These are phyloP conservation scores for Drosophila birchii DNA, from an alignment of 2,888 invertebrate genomes.

Conservation along the genomic window DNA sequence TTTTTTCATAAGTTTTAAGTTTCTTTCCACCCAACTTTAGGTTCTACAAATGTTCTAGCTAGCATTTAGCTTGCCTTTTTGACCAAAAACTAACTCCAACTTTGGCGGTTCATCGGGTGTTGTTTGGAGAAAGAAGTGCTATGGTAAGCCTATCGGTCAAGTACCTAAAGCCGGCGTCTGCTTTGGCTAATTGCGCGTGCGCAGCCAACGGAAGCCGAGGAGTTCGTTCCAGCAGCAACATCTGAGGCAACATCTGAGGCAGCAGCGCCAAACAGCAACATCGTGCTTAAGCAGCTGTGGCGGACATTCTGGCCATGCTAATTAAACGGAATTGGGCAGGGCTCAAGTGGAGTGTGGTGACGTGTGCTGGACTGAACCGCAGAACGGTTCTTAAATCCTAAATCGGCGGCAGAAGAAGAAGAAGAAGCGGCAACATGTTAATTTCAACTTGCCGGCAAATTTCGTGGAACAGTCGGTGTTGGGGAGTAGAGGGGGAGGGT, in stretches of 20 bases:
- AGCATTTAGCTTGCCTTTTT: background rate
- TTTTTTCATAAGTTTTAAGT: background rate
- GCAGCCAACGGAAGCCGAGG: conserved; percentile 74
- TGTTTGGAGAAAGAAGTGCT: conserved; percentile 40
- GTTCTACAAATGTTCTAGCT: background rate
- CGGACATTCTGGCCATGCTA: conserved; percentile 71
- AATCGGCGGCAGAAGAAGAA: conserved; percentile 56
- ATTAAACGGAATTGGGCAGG: conserved; percentile 77
- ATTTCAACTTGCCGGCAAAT: conserved; percentile 71
- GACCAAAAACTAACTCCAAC: conserved; percentile 1
- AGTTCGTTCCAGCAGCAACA: conserved; percentile 35
- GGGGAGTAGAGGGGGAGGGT: conserved; percentile 29
- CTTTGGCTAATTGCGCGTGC: conserved; percentile 77
- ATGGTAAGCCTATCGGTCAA: conserved; percentile 70
- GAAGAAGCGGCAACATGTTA: conserved; percentile 69
- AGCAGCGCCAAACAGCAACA: conserved; percentile 36
- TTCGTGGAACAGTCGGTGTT: conserved; percentile 73
- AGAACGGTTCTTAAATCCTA: conserved; percentile 77
- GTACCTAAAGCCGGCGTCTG: conserved; percentile 69
- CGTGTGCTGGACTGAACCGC: conserved; percentile 60
- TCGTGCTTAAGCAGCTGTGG: conserved; percentile 76
- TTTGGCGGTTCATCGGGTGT: background rate
- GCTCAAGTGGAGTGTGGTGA: conserved; percentile 64
- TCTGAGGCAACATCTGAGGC: conserved; percentile 14
- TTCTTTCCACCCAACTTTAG: no score